Base-by-base conservation (phyloP, 2,888 invertebrate genomes). In the Syritta pipiens region DNA sequence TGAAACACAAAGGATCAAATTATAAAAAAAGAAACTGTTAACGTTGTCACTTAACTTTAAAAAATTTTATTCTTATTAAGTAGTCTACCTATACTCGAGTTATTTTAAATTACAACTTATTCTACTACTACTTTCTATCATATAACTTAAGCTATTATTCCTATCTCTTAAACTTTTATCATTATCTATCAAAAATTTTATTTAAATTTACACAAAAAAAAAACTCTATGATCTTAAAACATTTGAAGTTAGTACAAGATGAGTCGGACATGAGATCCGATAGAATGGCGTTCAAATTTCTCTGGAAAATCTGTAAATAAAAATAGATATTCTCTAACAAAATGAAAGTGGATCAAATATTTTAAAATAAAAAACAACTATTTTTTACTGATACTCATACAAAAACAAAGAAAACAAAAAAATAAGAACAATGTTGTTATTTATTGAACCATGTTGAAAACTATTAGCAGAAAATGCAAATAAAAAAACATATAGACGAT, bases 341-440 rank as follows among this genome's bases (percentile, higher is more conserved):
- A 49, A 51, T 4, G 10, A 62, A 72, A 40, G 30, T 48, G 77
- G 77, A 77, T 72, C 72, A 77, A n/a, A 77, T 60, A 77, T 77
- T 65, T 65, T 22, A 22, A 51, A 24, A 53, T 22, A 59, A 20
- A 57, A 49, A 44, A 30, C 26, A 63, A 65, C 37, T 65, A 71
- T 77, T 71, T 77, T 69, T 49, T 67, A 77, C 59, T 72, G 40
- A 51, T 44, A 57, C 26, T 60, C 4, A 69, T n/a, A 63, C 17
- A 59, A 49, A 20, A 17, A 17, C 17, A 17, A 12, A 4, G 9
- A 37, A 37, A 37, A 17, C n/a, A n/a, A n/a, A n/a, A n/a, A n/a
- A n/a, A n/a, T n/a, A n/a, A n/a, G n/a, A 17, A 4, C 17, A 1
- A 17, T 48, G 44, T 55, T 77, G 40, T 42, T 60, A 60, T 22